Evolutionary conservation across 2,113 vertebrate species (phyloP), one percentile per base, ranked within the genome.

Genomic region (Sceloporus tristichus): DNA sequence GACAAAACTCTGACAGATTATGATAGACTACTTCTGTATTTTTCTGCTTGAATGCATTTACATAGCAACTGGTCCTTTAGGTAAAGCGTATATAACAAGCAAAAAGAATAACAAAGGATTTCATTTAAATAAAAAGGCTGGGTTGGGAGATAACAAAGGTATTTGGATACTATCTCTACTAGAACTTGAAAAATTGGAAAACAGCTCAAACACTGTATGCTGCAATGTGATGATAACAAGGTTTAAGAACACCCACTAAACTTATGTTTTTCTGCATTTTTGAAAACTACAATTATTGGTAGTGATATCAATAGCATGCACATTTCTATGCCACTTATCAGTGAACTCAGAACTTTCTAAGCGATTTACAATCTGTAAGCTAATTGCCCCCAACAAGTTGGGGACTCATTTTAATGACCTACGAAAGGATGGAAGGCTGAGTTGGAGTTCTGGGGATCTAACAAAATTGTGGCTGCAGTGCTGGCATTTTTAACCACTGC

Each of bases 241-340:
- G 65, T 86, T 86, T 80, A 92, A 94, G 88, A 92, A 95, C 91
- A 95, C 94, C 96, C 95, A 95, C 93, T 92, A 93, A 93, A 96
- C 96, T 93, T 93, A 93, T 95, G 94, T 92, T 83, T 82, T 87
- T 79, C 0, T 71, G 48, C 9, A 21, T 88, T 91, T 94, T 93
- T 75, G 79, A 10, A 71, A 53, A 77, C 88, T 59, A 65, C 79
- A 85, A 53, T 25, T 73, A 85, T 65, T 91, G 38, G 90, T 66
- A 48, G 48, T 7, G 7, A 48, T 48, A 48, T 5, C 48, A 48
- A 48, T 48, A 48, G 48, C 48, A 48, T 48, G 48, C 7, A 48
- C 48, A 48, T 48, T 48, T 48, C 48, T 48, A 7, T 48, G 7
- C 48, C 48, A 5, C 48, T 48, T 48, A 3, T 48, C 48, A 48